These are phyloP conservation scores for Aselliscus stoliczkanus DNA, from an alignment of 2,797 vertebrate species.

Conservation along the genomic window DNA sequence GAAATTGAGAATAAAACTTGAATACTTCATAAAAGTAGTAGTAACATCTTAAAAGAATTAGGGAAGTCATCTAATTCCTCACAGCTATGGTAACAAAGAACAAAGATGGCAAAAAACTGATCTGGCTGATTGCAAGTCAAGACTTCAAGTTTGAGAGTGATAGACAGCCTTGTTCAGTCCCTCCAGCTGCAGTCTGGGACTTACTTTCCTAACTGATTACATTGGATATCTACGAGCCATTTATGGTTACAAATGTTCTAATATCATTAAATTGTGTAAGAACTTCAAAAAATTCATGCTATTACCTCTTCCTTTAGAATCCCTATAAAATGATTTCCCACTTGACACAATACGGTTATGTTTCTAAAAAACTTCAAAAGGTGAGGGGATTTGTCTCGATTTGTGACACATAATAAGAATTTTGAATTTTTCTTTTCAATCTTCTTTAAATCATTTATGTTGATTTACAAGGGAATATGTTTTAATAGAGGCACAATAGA, in stretches of 20 bases:
- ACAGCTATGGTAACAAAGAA: not conserved
- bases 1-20: not conserved
- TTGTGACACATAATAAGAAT: not conserved
- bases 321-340: not conserved
- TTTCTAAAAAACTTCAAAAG: not conserved
- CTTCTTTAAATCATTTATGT: not conserved
- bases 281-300: not conserved
- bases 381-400: not conserved
- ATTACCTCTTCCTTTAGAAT: not conserved
- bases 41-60: not conserved
- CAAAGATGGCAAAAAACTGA: not conserved
- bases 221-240: not conserved
- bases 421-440: not conserved
- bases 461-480: not conserved
- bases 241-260: not conserved
- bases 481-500: not conserved
- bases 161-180: not conserved
- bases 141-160: not conserved
- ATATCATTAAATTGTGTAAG: not conserved
- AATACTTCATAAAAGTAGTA: not conserved
- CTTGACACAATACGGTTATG: not conserved
- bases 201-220: not conserved
- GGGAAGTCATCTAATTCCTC: not conserved
- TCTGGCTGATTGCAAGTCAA: not conserved
- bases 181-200: not conserved